These are phyloP conservation scores for Laterallus jamaicensis DNA, from an alignment of 2,113 vertebrate species.

Conservation along the genomic window DNA sequence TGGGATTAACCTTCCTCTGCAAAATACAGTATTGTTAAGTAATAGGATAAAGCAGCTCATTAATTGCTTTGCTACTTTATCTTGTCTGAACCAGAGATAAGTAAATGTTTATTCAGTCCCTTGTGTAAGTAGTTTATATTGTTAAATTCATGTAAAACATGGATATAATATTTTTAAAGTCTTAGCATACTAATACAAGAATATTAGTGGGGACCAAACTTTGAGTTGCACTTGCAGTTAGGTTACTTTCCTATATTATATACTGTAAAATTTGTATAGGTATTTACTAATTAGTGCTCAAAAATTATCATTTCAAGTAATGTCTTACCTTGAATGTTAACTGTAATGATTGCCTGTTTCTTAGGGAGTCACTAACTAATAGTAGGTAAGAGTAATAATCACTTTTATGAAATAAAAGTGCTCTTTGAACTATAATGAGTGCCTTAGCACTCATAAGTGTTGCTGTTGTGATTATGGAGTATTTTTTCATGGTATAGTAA, in stretches of 20 bases:
- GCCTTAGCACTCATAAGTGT: fast-evolving
- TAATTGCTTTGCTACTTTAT: neutral
- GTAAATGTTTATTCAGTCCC: neutral
- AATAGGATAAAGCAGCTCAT: neutral
- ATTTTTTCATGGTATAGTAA: neutral
- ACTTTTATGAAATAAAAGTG: neutral
- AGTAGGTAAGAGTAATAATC: neutral
- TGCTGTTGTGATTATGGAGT: neutral
- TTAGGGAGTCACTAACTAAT: neutral
- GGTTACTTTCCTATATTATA: neutral
- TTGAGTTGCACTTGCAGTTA: neutral
- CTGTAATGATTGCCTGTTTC: neutral
- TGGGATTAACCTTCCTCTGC: neutral
- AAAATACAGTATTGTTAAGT: neutral
- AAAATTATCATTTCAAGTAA: neutral
- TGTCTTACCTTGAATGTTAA: neutral
- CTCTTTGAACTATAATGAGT: neutral
- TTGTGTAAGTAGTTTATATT: neutral
- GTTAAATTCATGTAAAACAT: neutral
- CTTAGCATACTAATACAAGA: neutral
- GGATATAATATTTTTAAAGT: neutral
- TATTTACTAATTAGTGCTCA: neutral
- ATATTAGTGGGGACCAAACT: neutral
- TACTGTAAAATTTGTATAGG: neutral
- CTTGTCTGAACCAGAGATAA: neutral